Conservation (phyloP, 1,140 invertebrate species). For the Euborellia annulipes region DNA sequence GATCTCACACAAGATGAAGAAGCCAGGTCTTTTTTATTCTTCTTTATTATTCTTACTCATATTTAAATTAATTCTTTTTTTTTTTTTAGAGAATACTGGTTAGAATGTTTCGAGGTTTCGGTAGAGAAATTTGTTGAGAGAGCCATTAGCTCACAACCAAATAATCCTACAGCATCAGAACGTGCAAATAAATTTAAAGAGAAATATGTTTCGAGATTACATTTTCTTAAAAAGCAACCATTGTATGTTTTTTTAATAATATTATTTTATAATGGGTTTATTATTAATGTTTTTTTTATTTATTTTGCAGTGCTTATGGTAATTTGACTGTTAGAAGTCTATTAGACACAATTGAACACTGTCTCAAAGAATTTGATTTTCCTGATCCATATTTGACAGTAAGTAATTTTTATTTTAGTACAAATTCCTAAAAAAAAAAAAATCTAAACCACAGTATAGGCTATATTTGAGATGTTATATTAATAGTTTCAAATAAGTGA, state of each 20-base stretch:
- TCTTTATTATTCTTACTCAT: background rate
- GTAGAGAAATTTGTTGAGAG: slow-evolving; percentile 54
- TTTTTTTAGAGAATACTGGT: slow-evolving; percentile 66
- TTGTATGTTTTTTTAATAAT: slow-evolving; percentile 41
- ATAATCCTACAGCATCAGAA: slow-evolving; percentile 53
- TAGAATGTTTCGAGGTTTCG: slow-evolving; percentile 75
- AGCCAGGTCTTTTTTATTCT: slow-evolving; percentile 36
- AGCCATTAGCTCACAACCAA: slow-evolving; percentile 59
- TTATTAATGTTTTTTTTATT: slow-evolving; percentile 16
- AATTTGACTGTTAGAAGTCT: slow-evolving; percentile 73
- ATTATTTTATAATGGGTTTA: slow-evolving; percentile 12
- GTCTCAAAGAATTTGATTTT: slow-evolving; percentile 77
- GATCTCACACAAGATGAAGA: slow-evolving; percentile 71
- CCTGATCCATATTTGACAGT: slow-evolving; percentile 74
- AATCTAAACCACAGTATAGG: no score
- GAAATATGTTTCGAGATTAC: slow-evolving; percentile 65
- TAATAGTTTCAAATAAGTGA: no score
- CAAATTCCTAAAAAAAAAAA: no score
- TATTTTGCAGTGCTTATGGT: slow-evolving; percentile 59
- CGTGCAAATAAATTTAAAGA: slow-evolving; percentile 68
- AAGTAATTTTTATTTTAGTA: no score
- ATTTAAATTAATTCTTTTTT: slow-evolving; percentile 8
- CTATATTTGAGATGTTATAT: no score
- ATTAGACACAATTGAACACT: slow-evolving; percentile 83
- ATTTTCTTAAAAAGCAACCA: slow-evolving; percentile 61